Evolutionary conservation across 1,140 invertebrate genomes (phyloP).

Genomic region (Rhynchophorus ferrugineus): DNA sequence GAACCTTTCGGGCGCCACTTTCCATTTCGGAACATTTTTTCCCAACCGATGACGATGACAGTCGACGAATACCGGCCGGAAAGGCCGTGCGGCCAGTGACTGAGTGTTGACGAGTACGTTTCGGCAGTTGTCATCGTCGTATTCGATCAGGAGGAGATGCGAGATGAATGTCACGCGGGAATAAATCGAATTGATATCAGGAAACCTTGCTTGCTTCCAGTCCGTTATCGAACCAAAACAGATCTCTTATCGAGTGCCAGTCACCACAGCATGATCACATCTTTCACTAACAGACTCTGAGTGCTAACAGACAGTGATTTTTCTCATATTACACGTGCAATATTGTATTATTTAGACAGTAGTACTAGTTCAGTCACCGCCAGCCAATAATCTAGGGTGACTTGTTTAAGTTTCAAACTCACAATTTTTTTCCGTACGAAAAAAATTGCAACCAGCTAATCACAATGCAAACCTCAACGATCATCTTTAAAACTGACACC

Average conservation of each 20-base stretch:
- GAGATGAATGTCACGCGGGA: no score
- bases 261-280: no score
- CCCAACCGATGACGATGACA: neutral
- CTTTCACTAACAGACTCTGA: neutral
- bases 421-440: neutral
- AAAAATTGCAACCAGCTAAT: conserved; percentile 18
- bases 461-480: conserved; percentile 37
- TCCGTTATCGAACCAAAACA: no score
- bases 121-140: no score
- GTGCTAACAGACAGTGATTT: neutral
- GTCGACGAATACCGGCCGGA: no score
- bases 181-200: no score
- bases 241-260: neutral
- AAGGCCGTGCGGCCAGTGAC: no score
- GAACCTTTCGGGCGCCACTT: conserved; percentile 26
- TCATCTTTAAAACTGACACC: conserved; percentile 35
- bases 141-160: no score
- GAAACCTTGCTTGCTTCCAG: no score
- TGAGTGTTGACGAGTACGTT: no score
- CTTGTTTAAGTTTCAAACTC: neutral
- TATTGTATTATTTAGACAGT: neutral
- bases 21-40: conserved; percentile 31
- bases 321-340: conserved; percentile 4
- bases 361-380: conserved; percentile 1
- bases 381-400: conserved; percentile 7